Base-by-base conservation (phyloP, 2,113 vertebrate species). In the Syngnathus scovelli region DNA sequence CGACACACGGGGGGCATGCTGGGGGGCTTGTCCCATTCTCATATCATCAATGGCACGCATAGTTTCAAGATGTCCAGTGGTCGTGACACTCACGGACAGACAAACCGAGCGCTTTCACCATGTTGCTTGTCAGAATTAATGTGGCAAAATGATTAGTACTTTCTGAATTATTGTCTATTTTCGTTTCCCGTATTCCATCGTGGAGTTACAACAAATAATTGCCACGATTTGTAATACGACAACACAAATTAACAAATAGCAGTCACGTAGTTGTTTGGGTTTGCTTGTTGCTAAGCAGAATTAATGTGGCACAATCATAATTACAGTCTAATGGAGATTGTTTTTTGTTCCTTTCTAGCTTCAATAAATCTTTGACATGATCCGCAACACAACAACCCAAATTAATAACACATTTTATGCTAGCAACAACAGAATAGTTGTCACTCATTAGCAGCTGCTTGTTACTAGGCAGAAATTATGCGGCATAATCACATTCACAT, bases 41-140 rank as follows among this genome's bases (percentile, higher is more conserved):
- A 66, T 64, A 71, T 82, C 79, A 84, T 82, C 79, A 75, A 64
- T 19, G 7, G 51, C 72, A 70, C 51, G 63, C 72, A 33, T 48
- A 68, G 44, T 69, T 61, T 49, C 69, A 77, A 77, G 66, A 55
- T 56, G 58, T 77, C 73, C 27, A 33, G 27, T 33, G 27, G 27
- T 33, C 3, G 27, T 33, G 27, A 33, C 27, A 46, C 65, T 74
- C 71, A 76, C 66, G 59, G 64, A 43, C 27, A 33, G 2, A 58
- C 55, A 36, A 13, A 36, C 55, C 3, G 55, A 58, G 55, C 36
- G 55, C 27, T 65, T 72, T 62, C 27, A 33, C 27, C 27, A 3
- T 2, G 27, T 56, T 8, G 4, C 54, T 36, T 36, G 54, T 16
- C 13, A 56, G 23, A 15, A 56, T 33, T 13, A 33, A 56, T 7